Evolutionary conservation across 2,888 invertebrate genomes (phyloP), one percentile per base, ranked within the genome.

Genomic region (Vannuccia rotundouncinata): DNA sequence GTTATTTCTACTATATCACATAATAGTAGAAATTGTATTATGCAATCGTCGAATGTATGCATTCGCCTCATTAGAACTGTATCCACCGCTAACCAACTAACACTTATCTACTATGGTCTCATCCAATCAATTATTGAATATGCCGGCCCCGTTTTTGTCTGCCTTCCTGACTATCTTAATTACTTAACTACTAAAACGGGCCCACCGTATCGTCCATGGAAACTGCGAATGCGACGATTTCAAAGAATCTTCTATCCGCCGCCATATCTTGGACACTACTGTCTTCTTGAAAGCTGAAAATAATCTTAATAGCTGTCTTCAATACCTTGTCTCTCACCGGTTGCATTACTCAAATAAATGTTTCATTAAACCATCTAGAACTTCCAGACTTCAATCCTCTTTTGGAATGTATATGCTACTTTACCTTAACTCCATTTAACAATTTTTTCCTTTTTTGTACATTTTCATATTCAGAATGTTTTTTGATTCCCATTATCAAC

Each of bases 311-410:
- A 66, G 66, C 66, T 66, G 66, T 66, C 66, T 66, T 17, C 66
- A 66, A 22, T 66, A 66, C 66, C 13, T 66, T 66, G 66, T 66
- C 10, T 27, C 66, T 66, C 66, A 66, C 66, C 66, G 66, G 66
- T 27, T 66, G 66, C 66, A 66, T 13, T 66, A 66, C 66, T 66
- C 66, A 22, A 66, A 66, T 66, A 66, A 66, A 66, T 66, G 13
- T 66, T 66, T 66, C 66, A 66, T 22, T 66, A 66, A 66, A 66
- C 66, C 66, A 66, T 66, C 66, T 66, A 66, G 66, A 66, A 66
- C 66, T 66, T 66, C 66, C 66, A 66, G 66, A 66, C 66, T 66
- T 66, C 25, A 66, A 66, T 66, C 66, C 22, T 66, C 17, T 66
- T 66, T 66, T 5, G 66, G 22, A 66, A 66, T 66, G 5, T 45